Evolutionary conservation across 2,888 invertebrate genomes (phyloP).

Genomic region (Drosophila peninsularis): DNA sequence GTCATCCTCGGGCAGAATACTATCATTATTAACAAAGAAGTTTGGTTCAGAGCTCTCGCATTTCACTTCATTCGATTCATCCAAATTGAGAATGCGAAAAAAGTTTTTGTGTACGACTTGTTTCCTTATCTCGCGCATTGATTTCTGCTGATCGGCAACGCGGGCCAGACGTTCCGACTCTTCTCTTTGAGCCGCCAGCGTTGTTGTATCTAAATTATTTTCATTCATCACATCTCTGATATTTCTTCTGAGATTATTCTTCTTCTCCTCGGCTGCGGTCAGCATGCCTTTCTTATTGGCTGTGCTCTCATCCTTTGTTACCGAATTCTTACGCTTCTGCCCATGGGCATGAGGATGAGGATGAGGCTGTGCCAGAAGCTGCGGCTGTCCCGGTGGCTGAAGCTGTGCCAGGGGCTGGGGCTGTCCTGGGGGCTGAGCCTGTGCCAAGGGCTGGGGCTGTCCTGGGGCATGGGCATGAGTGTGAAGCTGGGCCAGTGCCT

Average conservation of each 20-base stretch:
- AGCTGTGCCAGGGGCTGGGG: not conserved
- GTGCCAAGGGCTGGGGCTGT: not conserved
- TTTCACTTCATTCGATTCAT: conserved; percentile 65
- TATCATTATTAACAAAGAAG: conserved; percentile 34
- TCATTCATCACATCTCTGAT: conserved; percentile 97
- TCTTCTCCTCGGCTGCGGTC: conserved; percentile 77
- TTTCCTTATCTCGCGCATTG: conserved; percentile 92
- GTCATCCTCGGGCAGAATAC: conserved; percentile 61
- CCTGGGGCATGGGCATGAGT: not conserved
- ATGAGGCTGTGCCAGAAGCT: not conserved
- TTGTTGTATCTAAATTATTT: conserved; percentile 95
- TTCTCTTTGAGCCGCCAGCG: conserved; percentile 95
- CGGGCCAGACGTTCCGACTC: conserved; percentile 94
- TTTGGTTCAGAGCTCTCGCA: conserved; percentile 36
- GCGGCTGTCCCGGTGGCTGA: too few relatives aligned
- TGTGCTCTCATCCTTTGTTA: conserved; percentile 54
- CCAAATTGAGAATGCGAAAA: conserved; percentile 85
- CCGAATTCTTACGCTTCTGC: conserved; percentile 51
- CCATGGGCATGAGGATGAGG: conserved; percentile 13
- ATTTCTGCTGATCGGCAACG: conserved; percentile 93
- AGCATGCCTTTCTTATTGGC: conserved; percentile 53
- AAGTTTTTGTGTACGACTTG: conserved; percentile 89
- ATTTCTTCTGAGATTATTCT: conserved; percentile 90
- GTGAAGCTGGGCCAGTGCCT: not conserved
- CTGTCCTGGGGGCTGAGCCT: too few relatives aligned